These are phyloP conservation scores for Toxotes chatareus DNA, from an alignment of 2,113 vertebrate genomes.

Conservation along the genomic window DNA sequence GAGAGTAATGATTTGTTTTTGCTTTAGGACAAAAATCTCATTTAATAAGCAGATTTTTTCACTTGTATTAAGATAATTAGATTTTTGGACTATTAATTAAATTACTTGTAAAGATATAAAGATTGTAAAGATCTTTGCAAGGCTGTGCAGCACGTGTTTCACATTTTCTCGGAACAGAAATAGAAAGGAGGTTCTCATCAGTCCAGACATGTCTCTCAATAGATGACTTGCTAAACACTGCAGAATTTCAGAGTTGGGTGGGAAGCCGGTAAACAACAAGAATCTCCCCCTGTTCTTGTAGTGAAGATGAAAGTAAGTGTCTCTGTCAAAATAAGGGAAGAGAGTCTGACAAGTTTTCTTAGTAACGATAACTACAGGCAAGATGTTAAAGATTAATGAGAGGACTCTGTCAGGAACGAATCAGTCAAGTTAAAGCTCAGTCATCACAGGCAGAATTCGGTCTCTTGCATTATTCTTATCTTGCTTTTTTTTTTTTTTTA, in stretches of 20 bases:
- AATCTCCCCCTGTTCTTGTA: constrained; percentile 26
- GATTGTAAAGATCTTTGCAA: neutral
- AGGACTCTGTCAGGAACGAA: constrained; percentile 49
- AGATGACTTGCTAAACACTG: constrained; percentile 45
- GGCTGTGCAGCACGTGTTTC: neutral
- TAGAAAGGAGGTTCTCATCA: constrained; percentile 16
- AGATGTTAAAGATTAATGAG: constrained; percentile 74
- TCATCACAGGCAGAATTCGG: constrained; percentile 24
- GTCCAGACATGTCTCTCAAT: constrained; percentile 26
- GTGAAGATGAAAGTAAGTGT: constrained; percentile 68
- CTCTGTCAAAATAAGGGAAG: constrained; percentile 61
- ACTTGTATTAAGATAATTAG: no score
- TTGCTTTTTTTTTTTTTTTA: constrained; percentile 35
- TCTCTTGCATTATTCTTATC: constrained; percentile 16
- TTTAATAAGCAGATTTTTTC: neutral
- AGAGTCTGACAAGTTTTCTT: constrained; percentile 48
- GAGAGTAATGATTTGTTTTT: no score
- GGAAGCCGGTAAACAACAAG: constrained; percentile 60
- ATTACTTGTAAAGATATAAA: neutral
- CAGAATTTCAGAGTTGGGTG: constrained; percentile 45
- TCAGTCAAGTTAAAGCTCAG: constrained; percentile 51
- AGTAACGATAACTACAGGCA: constrained; percentile 66
- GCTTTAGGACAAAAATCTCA: no score
- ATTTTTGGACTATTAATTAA: neutral
- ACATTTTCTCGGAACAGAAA: constrained; percentile 27